Conservation (phyloP, 2,113 vertebrate species). For the Hipposideros armiger region DNA sequence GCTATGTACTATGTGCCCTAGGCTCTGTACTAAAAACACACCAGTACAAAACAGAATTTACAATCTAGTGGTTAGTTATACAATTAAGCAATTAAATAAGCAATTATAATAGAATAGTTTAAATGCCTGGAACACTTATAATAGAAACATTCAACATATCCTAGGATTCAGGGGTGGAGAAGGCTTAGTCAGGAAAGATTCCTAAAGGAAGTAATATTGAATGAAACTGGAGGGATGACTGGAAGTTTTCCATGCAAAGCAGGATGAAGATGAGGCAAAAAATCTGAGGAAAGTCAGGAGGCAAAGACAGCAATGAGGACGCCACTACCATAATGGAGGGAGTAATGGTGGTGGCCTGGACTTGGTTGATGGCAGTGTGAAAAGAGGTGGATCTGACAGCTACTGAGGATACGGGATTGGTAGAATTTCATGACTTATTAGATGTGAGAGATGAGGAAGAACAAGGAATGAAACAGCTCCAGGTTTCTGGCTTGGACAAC, state of each 20-base stretch:
- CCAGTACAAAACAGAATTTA: slow-evolving; percentile 38
- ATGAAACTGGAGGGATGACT: neutral
- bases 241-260: neutral
- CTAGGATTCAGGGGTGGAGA: neutral
- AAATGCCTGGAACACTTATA: slow-evolving; percentile 27
- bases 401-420: neutral
- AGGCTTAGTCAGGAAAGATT: neutral
- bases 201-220: slow-evolving; percentile 38
- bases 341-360: neutral
- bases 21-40: slow-evolving; percentile 20
- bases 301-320: neutral
- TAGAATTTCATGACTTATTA: neutral
- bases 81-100: slow-evolving; percentile 57
- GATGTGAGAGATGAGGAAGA: neutral
- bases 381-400: slow-evolving; percentile 11
- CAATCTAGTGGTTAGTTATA: neutral
- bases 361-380: neutral
- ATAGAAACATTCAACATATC: neutral
- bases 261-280: neutral
- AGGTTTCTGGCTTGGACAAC: slow-evolving; percentile 7
- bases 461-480: neutral
- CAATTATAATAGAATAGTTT: slow-evolving; percentile 46
- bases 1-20: neutral
- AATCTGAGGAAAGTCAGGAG: neutral
- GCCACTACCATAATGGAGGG: neutral